phyloP scores from a whole-genome alignment of 2,888 invertebrate genomes.

The Sinelater perroti region DNA sequence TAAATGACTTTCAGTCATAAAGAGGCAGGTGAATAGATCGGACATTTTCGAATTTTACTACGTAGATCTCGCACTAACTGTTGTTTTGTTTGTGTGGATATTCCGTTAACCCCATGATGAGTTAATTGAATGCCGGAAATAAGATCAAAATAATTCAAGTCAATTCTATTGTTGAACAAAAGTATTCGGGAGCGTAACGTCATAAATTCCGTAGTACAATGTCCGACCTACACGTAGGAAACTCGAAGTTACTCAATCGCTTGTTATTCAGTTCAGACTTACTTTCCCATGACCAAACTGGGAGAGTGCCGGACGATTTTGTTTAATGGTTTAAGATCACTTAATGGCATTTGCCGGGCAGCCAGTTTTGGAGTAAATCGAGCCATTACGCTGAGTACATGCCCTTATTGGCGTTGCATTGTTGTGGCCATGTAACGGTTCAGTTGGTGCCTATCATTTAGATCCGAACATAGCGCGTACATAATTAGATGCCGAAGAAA shows the following conservation, averaged over 20 bases:
- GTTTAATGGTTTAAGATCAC: not conserved
- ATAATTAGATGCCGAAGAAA: too few relatives aligned
- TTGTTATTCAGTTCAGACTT: conserved; percentile 7
- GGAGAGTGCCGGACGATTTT: conserved; percentile 4
- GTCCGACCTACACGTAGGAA: conserved; percentile 24
- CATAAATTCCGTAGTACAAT: conserved; percentile 22
- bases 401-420: conserved; percentile 5
- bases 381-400: conserved; percentile 6
- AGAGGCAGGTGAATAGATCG: too few relatives aligned
- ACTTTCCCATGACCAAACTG: conserved; percentile 22
- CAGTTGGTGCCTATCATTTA: too few relatives aligned
- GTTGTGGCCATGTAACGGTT: not conserved
- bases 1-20: too few relatives aligned
- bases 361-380: conserved; percentile 4
- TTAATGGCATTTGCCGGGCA: not conserved
- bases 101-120: too few relatives aligned
- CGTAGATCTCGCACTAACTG: too few relatives aligned
- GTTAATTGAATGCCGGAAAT: conserved; percentile 23
- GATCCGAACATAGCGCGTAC: too few relatives aligned
- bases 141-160: conserved; percentile 6
- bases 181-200: conserved; percentile 15
- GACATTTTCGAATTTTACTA: too few relatives aligned
- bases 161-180: conserved; percentile 21
- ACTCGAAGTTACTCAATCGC: conserved; percentile 16
- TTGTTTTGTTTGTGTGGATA: too few relatives aligned